A percentile compares a stretch with the other conserved stretches of the same genome.
These are phyloP conservation scores for Erebia ligea DNA, from an alignment of 2,888 invertebrate species.

Conservation along the genomic window DNA sequence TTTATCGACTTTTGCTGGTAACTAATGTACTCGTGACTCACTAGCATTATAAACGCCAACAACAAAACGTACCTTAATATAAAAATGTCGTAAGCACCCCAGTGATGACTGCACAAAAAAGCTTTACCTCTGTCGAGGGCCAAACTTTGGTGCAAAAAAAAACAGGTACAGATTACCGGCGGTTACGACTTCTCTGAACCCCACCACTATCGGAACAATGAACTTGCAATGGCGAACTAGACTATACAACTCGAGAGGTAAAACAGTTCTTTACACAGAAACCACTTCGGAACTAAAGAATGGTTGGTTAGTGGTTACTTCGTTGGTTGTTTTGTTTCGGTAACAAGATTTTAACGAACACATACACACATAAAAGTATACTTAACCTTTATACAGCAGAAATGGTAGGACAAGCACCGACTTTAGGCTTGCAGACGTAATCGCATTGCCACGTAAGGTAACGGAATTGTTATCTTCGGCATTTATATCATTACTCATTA, in stretches of 20 bases:
- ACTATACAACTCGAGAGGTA: conserved; percentile 73
- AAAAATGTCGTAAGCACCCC: conserved; percentile 72
- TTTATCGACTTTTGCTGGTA: conserved; percentile 61
- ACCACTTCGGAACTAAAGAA: conserved; percentile 52
- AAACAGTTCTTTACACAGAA: conserved; percentile 64
- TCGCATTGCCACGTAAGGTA: background rate
- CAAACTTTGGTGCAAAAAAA: conserved; percentile 66
- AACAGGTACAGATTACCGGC: conserved; percentile 55
- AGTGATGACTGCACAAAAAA: conserved; percentile 67
- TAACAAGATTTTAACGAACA: conserved; percentile 58
- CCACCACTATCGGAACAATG: conserved; percentile 68
- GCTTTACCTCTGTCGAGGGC: conserved; percentile 60
- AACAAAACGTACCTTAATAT: conserved; percentile 67
- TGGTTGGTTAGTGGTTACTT: conserved; percentile 51
- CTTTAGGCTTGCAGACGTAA: background rate
- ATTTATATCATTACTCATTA: conserved; percentile 14
- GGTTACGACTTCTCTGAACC: conserved; percentile 62
- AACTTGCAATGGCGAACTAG: conserved; percentile 81
- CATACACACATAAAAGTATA: conserved; percentile 36
- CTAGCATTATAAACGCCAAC: conserved; percentile 78
- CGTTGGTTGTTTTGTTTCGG: conserved; percentile 52
- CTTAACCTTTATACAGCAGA: conserved; percentile 43
- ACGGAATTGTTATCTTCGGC: conserved; percentile 15
- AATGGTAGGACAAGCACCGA: conserved; percentile 22
- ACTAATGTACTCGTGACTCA: conserved; percentile 74